Percentiles rank a stretch among this genome's conserved stretches.
Evolutionary conservation across 1,140 invertebrate species (phyloP).

Genomic region (Zaprionus kolodkinae): DNA sequence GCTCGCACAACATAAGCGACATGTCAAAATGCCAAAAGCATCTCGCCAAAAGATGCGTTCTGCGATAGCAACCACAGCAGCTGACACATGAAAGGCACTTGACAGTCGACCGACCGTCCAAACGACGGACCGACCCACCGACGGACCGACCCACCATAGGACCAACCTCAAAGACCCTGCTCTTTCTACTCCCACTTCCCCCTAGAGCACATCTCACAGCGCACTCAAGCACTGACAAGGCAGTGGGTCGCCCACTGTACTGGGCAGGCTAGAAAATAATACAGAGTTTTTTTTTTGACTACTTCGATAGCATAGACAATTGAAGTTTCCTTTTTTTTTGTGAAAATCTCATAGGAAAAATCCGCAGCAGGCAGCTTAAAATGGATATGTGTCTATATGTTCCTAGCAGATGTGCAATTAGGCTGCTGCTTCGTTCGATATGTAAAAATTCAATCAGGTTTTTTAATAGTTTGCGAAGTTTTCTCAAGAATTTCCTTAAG

Average conservation of each 20-base stretch:
- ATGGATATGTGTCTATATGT: not conserved
- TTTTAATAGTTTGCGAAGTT: too few species aligned
- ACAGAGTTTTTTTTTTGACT: not conserved
- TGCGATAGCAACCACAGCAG: constrained; percentile 57
- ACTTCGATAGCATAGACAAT: not conserved
- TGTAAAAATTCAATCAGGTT: too few species aligned
- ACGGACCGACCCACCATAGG: not conserved
- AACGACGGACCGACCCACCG: not conserved
- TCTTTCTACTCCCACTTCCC: not conserved
- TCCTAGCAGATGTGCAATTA: not conserved
- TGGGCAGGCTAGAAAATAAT: not conserved
- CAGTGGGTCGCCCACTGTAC: not conserved
- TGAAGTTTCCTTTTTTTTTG: not conserved
- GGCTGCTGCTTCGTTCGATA: not conserved
- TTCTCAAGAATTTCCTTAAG: too few species aligned
- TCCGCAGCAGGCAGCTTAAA: not conserved
- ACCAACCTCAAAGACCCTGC: too few species aligned
- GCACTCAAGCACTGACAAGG: not conserved
- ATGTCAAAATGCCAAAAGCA: constrained; percentile 77
- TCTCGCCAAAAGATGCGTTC: constrained; percentile 70
- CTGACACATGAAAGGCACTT: constrained; percentile 48
- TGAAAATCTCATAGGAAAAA: not conserved
- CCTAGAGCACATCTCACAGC: not conserved
- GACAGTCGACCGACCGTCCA: constrained; percentile 33
- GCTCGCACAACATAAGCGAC: constrained; percentile 76